Evolutionary conservation across 2,888 invertebrate genomes (phyloP), one percentile per base, ranked within the genome.

Genomic region (Hydraecia micacea): DNA sequence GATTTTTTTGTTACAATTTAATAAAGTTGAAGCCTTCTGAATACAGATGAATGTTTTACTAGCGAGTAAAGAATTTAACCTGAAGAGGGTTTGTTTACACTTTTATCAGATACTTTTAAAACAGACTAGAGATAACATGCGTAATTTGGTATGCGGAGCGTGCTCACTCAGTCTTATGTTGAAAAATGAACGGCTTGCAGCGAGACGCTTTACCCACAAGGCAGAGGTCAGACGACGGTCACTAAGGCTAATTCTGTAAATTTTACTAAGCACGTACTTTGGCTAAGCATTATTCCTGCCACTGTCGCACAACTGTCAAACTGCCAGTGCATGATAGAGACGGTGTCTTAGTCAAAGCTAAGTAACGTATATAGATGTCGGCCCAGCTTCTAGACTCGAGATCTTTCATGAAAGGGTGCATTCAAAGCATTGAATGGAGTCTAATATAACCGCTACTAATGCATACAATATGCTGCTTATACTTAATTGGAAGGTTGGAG

Each of bases 141-240:
- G 55, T 49, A 79, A 72, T 65, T 75, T 69, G 58, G 66, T 70
- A 80, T 71, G 67, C 66, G 3, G 5, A 58, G 15, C 73, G 63
- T 63, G 82, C 58, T n/a, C 13, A 63, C 15, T 32, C 25, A 25
- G 6, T 15, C 5, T 25, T 18, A 25, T 13, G 11, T 39, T 49
- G 15, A 36, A 70, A 70, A 28, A 32, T 18, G 8, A 7, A 32
- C 7, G n/a, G n/a, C n/a, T n/a, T n/a, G n/a, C n/a, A 11, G 28
- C 28, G 25, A 66, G 28, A n/a, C 13, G 36, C 13, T 81, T 68
- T 68, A 58, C 63, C 62, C 39, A 2, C 46, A 49, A 62, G 46
- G 15, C 55, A 60, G 49, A 80, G 74, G 67, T 62, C 81, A 67
- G 15, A 8, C 15, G 60, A n/a, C 11, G 4, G n/a, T 11, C n/a